phyloP scores from a whole-genome alignment of 2,888 invertebrate genomes.

The Drosophila nr. perissopoda region DNA sequence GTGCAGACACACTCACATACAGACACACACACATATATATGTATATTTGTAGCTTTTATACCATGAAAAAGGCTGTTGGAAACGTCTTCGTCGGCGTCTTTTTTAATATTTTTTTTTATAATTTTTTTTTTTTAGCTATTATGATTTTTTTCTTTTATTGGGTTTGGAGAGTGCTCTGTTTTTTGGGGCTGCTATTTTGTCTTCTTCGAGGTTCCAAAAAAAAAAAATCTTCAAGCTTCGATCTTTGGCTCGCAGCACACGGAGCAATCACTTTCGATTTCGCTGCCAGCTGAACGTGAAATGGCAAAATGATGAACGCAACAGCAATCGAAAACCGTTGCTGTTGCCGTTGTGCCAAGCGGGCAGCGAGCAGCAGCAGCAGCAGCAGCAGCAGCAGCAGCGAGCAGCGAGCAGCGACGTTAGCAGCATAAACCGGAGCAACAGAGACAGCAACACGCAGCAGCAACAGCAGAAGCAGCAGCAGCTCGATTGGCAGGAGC shows the following conservation, averaged over 20 bases:
- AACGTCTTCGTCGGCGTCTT: slow-evolving; percentile 15
- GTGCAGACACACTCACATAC: slow-evolving; percentile 9
- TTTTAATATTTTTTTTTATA: neutral
- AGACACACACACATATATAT: slow-evolving; percentile 10
- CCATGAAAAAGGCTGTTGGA: slow-evolving; percentile 34
- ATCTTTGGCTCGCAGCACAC: slow-evolving; percentile 72
- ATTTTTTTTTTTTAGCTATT: neutral
- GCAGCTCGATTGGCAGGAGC: slow-evolving; percentile 53
- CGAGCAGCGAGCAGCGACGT: slow-evolving; percentile 12
- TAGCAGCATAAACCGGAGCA: slow-evolving; percentile 39
- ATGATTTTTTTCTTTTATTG: slow-evolving; percentile 5
- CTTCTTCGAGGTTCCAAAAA: slow-evolving; percentile 28
- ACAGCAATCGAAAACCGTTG: slow-evolving; percentile 79
- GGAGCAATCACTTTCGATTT: slow-evolving; percentile 84
- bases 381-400: neutral
- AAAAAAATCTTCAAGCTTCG: slow-evolving; percentile 32
- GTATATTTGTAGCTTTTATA: slow-evolving; percentile 18
- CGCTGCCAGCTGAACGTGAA: slow-evolving; percentile 84
- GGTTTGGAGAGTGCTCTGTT: slow-evolving; percentile 8
- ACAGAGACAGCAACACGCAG: slow-evolving; percentile 22
- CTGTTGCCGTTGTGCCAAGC: slow-evolving; percentile 41
- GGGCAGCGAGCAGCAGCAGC: slow-evolving; percentile 21
- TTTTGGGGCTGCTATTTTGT: slow-evolving; percentile 17
- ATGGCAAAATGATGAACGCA: slow-evolving; percentile 84
- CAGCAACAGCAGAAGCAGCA: slow-evolving; percentile 5